Evolutionary conservation across 2,888 invertebrate genomes (phyloP), one percentile per base, ranked within the genome.

Genomic region (Phytoseiulus persimilis): DNA sequence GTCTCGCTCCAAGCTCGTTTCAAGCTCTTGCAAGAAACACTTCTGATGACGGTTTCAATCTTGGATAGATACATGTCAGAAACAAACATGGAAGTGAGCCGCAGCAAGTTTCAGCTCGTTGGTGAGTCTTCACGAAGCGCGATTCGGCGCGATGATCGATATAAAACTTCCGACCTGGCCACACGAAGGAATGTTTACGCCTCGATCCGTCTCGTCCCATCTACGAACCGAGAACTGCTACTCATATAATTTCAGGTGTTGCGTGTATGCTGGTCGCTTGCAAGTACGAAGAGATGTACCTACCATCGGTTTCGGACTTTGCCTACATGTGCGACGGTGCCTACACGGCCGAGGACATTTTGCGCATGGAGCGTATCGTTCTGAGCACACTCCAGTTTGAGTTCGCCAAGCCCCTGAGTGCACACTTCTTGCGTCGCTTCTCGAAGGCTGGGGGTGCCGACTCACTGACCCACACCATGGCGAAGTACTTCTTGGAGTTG

Each of bases 221-320:
- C n/a, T n/a, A n/a, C n/a, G n/a, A n/a, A n/a, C n/a, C n/a, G n/a
- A n/a, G n/a, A n/a, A n/a, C n/a, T n/a, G n/a, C n/a, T n/a, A n/a
- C n/a, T n/a, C n/a, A n/a, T n/a, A n/a, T n/a, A 23, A 3, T 45
- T 87, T 9, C 87, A 87, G 87, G 98, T 3, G 95, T 96, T 0
- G 95, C 97, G 0, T 95, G 97, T 0, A 95, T 98, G 94, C 95
- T 97, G 92, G 95, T 98, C 90, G 98, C 98, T 0, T 95, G 96
- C 92, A 99, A 99, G 93, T 98, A 97, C 92, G 98, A 99, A 93
- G 99, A 99, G 94, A 95, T 97, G 92, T 97, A 95, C 92, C 94
- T 96, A 0, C 97, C 98, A 0, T 96, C 96, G 87, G 94, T 97
- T 32, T 94, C 93, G 9, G 98, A 99, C 93, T 98, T 98, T 93